Conservation (phyloP, 2,797 vertebrate genomes). For the Calcarius lapponicus region DNA sequence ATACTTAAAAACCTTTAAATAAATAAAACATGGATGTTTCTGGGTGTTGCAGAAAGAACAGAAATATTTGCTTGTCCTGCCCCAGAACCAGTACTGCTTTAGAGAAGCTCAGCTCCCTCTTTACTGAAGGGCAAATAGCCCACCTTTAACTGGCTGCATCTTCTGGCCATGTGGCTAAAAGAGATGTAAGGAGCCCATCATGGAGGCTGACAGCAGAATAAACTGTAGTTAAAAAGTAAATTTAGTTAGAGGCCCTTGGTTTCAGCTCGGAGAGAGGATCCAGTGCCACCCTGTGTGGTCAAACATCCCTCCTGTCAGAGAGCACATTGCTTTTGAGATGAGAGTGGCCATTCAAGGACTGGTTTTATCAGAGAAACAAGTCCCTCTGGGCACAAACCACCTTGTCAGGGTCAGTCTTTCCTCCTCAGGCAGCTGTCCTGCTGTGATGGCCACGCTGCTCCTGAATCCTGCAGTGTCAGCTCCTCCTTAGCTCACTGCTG, state of each 20-base stretch:
- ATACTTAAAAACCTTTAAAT: neutral
- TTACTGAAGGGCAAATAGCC: neutral
- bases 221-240: neutral
- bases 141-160: neutral
- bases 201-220: neutral
- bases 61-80: neutral
- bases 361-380: neutral
- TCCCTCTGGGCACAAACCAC: neutral
- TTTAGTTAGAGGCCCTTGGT: neutral
- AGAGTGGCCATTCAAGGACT: neutral
- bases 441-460: neutral
- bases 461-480: neutral
- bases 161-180: neutral
- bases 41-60: neutral
- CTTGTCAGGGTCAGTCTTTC: neutral
- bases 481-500: neutral
- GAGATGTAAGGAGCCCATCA: neutral
- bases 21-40: neutral
- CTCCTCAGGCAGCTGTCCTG: neutral
- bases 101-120: neutral
- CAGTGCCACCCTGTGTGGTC: neutral
- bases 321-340: neutral
- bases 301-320: neutral
- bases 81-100: fast-evolving
- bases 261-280: neutral